phyloP scores from a whole-genome alignment of 2,113 vertebrate species.

The Coryphaenoides rupestris region DNA sequence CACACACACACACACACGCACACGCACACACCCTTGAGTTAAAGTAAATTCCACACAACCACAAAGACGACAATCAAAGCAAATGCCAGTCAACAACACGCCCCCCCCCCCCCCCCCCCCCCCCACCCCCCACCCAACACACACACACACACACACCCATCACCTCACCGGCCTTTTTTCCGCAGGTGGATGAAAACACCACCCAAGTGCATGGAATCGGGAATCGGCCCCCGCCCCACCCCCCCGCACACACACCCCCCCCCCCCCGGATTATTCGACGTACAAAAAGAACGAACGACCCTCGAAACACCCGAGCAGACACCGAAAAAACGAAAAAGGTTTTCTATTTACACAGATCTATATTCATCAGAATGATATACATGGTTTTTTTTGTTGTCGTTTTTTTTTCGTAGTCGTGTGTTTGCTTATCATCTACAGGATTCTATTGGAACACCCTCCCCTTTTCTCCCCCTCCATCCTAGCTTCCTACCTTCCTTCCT shows the following conservation, averaged over 20 bases:
- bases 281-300: slow-evolving; percentile 42
- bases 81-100: slow-evolving; percentile 45
- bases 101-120: neutral
- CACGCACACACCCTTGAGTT: slow-evolving; percentile 48
- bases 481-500: slow-evolving; percentile 13
- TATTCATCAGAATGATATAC: slow-evolving; percentile 31
- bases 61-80: slow-evolving; percentile 70
- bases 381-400: slow-evolving; percentile 1
- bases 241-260: slow-evolving; percentile 34
- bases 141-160: slow-evolving; percentile 23
- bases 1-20: slow-evolving; percentile 58
- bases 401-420: slow-evolving; percentile 29
- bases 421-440: slow-evolving; percentile 33
- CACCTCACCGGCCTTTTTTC: slow-evolving; percentile 40
- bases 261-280: slow-evolving; percentile 27
- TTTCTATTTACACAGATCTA: slow-evolving; percentile 72
- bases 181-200: slow-evolving; percentile 35
- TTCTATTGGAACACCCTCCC: slow-evolving; percentile 23
- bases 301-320: slow-evolving; percentile 43
- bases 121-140: slow-evolving; percentile 18
- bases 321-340: slow-evolving; percentile 58
- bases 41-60: slow-evolving; percentile 54
- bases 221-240: too few relatives aligned
- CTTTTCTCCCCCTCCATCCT: slow-evolving; percentile 5
- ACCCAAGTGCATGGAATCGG: too few relatives aligned